Conservation (phyloP, 2,797 vertebrate species). For the Synanceia verrucosa region DNA sequence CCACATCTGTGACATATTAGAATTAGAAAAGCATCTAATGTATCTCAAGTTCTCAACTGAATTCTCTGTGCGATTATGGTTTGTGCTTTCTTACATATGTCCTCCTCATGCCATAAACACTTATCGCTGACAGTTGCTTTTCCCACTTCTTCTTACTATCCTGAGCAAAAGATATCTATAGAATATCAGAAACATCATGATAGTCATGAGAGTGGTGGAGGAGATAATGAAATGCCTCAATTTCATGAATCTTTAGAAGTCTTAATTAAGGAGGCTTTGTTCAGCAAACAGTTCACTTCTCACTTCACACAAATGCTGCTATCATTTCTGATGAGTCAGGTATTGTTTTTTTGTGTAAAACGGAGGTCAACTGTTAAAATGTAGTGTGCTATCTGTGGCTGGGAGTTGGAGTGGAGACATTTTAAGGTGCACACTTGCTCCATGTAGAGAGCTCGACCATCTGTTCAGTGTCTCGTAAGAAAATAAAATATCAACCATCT, state of each 20-base stretch:
- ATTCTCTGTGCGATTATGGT: background rate
- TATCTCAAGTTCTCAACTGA: background rate
- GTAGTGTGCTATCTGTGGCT: background rate
- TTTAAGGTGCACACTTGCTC: slow-evolving; percentile 26
- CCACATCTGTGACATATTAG: slow-evolving; percentile 43
- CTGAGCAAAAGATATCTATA: background rate
- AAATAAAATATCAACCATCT: slow-evolving; percentile 58
- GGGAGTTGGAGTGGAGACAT: slow-evolving; percentile 11
- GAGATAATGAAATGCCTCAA: slow-evolving; percentile 7
- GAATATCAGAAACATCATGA: background rate
- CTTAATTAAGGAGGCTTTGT: slow-evolving; percentile 15
- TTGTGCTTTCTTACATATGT: background rate
- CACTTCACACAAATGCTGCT: background rate
- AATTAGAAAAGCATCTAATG: background rate
- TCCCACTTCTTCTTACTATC: background rate
- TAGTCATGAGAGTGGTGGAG: background rate
- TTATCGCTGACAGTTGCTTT: slow-evolving; percentile 6
- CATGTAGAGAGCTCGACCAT: slow-evolving; percentile 45
- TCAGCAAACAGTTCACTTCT: slow-evolving; percentile 21
- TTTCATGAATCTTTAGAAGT: slow-evolving; percentile 11
- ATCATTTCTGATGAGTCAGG: background rate
- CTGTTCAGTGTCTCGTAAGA: slow-evolving; percentile 53
- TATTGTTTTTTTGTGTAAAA: background rate
- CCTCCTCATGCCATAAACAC: background rate
- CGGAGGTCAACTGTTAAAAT: slow-evolving; percentile 19